These are phyloP conservation scores for Heliothis virescens DNA, from an alignment of 1,140 invertebrate species.

Conservation along the genomic window DNA sequence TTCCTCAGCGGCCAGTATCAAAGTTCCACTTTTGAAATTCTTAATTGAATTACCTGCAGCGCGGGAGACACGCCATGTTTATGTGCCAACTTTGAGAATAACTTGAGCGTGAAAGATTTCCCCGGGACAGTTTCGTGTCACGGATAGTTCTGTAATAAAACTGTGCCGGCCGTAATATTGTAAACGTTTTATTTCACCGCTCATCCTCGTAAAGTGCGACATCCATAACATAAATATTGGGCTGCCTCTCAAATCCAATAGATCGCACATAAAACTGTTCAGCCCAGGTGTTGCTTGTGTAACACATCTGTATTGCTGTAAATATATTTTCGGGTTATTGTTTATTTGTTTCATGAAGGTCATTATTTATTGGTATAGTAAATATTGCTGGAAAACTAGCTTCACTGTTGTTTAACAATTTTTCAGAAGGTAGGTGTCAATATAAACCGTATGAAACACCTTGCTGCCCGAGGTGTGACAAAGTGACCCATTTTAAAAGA, in stretches of 20 bases:
- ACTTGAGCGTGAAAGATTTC: background rate
- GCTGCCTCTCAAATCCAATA: slow-evolving; percentile 25
- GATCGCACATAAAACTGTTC: slow-evolving; percentile 19
- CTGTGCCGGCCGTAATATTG: slow-evolving; percentile 1
- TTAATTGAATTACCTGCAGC: background rate
- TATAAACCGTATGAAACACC: background rate
- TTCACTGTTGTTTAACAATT: background rate
- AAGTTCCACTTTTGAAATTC: background rate
- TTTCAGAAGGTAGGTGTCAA: background rate
- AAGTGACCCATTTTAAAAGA: background rate
- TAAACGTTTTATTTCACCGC: slow-evolving; percentile 27
- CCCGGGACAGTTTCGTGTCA: background rate
- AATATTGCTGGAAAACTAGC: background rate
- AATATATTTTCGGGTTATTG: background rate
- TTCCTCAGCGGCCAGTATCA: background rate
- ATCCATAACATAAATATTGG: slow-evolving; percentile 21
- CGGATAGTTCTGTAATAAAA: background rate
- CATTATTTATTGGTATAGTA: background rate
- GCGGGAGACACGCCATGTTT: background rate
- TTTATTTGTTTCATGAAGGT: background rate
- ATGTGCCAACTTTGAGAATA: background rate
- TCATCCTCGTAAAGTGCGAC: slow-evolving; percentile 34
- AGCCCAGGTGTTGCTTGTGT: background rate
- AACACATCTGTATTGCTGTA: background rate
- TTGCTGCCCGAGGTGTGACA: background rate